Conservation (phyloP, 2,888 invertebrate species). For the Calliopum simillimum region DNA sequence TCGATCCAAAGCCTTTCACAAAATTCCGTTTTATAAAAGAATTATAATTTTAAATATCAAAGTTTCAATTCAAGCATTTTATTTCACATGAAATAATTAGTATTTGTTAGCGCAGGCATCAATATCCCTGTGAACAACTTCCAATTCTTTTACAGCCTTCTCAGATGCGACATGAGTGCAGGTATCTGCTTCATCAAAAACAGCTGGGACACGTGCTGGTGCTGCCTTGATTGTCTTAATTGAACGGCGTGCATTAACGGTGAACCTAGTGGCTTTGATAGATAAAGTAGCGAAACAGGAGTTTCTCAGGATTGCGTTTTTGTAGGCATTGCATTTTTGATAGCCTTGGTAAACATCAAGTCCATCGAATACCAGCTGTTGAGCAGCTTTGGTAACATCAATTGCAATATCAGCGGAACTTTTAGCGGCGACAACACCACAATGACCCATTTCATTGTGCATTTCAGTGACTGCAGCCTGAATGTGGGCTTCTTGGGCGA, state of each 20-base stretch:
- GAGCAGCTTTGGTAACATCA: slow-evolving; percentile 53
- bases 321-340: slow-evolving; percentile 50
- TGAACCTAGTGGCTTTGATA: slow-evolving; percentile 48
- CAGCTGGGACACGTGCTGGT: slow-evolving; percentile 53
- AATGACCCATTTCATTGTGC: slow-evolving; percentile 50
- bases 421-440: slow-evolving; percentile 52
- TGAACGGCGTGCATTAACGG: slow-evolving; percentile 45
- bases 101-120: slow-evolving; percentile 46
- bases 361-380: slow-evolving; percentile 55
- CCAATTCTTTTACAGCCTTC: slow-evolving; percentile 49
- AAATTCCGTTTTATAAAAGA: no score
- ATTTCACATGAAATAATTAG: no score
- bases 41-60: no score
- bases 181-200: slow-evolving; percentile 49
- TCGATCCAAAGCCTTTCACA: no score
- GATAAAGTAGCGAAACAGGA: slow-evolving; percentile 51
- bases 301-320: slow-evolving; percentile 42
- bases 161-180: slow-evolving; percentile 53
- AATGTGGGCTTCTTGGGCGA: slow-evolving; percentile 48
- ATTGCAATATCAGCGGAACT: slow-evolving; percentile 52
- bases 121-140: slow-evolving; percentile 46
- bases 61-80: no score
- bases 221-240: slow-evolving; percentile 53
- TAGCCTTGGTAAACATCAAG: slow-evolving; percentile 46
- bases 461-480: slow-evolving; percentile 44